Evolutionary conservation across 92 coral and sea anemone genomes (phyloP).

Genomic region (Virgularia gustaviana): DNA sequence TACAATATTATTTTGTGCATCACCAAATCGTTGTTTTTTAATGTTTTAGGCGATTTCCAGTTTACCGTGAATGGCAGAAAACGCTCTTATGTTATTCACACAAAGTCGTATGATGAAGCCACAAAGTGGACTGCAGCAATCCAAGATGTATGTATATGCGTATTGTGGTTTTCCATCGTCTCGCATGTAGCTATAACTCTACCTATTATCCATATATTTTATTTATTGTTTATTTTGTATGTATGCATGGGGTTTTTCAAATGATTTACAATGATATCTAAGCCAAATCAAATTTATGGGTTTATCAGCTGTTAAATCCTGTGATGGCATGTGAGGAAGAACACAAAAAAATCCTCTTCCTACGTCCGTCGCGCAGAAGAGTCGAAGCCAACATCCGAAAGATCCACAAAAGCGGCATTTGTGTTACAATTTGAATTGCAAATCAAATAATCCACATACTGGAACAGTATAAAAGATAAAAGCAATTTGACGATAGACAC

Average conservation of each 20-base stretch:
- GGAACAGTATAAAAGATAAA: too few species aligned
- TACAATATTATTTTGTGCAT: neutral
- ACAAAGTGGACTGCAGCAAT: slow-evolving; percentile 80
- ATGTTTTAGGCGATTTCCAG: slow-evolving; percentile 74
- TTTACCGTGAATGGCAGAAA: slow-evolving; percentile 93
- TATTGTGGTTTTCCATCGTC: neutral
- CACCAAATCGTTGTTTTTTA: neutral
- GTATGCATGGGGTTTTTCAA: neutral
- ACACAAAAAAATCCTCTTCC: too few species aligned
- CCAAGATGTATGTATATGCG: slow-evolving; percentile 84
- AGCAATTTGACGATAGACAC: too few species aligned
- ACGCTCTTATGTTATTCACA: slow-evolving; percentile 90
- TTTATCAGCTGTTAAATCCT: too few species aligned
- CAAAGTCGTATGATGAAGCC: slow-evolving; percentile 82
- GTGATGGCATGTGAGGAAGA: too few species aligned
- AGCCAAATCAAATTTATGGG: too few species aligned
- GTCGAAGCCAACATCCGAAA: too few species aligned
- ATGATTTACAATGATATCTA: too few species aligned
- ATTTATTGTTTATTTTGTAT: neutral
- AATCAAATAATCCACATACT: too few species aligned
- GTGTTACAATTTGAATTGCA: too few species aligned
- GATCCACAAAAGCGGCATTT: too few species aligned
- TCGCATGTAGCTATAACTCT: neutral
- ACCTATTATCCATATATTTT: neutral
- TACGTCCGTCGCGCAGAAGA: too few species aligned